A percentile compares a stretch with the other conserved stretches of the same genome.
These are phyloP conservation scores for Hirudinaria manillensis DNA, from an alignment of 2,888 invertebrate genomes.

Conservation along the genomic window DNA sequence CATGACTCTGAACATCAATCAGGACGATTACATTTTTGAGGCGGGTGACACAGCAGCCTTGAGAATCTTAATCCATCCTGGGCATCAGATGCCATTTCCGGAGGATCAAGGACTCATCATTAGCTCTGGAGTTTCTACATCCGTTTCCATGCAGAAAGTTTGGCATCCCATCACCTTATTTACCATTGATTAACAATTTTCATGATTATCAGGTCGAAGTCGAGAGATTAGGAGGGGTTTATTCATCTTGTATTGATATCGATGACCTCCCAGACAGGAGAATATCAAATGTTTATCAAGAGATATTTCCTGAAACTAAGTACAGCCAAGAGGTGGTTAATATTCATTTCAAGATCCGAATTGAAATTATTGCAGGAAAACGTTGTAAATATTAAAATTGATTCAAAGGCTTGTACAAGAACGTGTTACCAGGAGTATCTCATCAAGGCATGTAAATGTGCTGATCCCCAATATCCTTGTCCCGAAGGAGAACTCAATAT, in stretches of 20 bases:
- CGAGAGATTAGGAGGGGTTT: slow-evolving; percentile 30
- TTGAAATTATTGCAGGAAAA: not conserved
- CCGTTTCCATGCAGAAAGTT: slow-evolving; percentile 38
- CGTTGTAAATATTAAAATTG: too few species aligned
- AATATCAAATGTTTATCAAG: slow-evolving; percentile 32
- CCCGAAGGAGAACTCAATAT: slow-evolving; percentile 18
- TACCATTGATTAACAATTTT: too few species aligned
- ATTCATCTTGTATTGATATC: slow-evolving; percentile 29
- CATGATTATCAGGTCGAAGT: slow-evolving; percentile 23
- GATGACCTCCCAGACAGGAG: not conserved
- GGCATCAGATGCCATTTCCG: slow-evolving; percentile 38
- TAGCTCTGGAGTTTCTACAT: slow-evolving; percentile 38
- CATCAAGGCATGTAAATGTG: slow-evolving; percentile 34
- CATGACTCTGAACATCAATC: slow-evolving; percentile 36
- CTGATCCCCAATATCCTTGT: slow-evolving; percentile 35
- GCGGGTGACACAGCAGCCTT: slow-evolving; percentile 36
- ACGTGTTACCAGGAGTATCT: slow-evolving; percentile 38
- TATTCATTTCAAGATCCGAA: not conserved
- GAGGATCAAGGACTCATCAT: slow-evolving; percentile 40
- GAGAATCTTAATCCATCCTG: slow-evolving; percentile 34
- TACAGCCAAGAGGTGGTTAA: slow-evolving; percentile 27
- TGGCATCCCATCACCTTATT: not conserved
- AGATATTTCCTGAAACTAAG: slow-evolving; percentile 30
- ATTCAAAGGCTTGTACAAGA: slow-evolving; percentile 34
- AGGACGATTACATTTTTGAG: slow-evolving; percentile 35